These are phyloP conservation scores for Gymnosoma rotundatum DNA, from an alignment of 2,888 invertebrate genomes.

Conservation along the genomic window DNA sequence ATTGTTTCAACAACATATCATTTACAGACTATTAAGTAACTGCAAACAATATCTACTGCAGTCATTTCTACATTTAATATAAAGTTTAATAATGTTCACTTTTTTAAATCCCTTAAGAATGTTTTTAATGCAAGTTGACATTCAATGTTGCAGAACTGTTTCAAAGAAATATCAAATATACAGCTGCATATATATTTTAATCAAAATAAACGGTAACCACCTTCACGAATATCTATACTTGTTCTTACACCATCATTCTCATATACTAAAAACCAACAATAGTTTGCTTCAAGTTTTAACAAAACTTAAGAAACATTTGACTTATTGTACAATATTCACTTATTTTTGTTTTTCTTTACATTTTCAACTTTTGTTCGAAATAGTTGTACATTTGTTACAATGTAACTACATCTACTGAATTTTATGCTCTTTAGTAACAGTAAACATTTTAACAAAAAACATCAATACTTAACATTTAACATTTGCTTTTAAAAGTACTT, in stretches of 20 bases:
- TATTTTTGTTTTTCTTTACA: not conserved
- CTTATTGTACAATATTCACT: conserved; percentile 24
- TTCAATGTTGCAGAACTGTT: conserved; percentile 12
- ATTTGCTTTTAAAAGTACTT: not conserved
- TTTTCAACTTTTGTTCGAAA: not conserved
- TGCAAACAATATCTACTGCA: not conserved
- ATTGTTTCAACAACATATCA: conserved; percentile 26
- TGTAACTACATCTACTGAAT: not conserved
- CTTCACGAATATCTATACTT: not conserved
- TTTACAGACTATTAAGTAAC: not conserved
- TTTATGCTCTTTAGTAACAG: not conserved
- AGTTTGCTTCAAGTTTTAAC: conserved; percentile 26
- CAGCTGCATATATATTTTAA: not conserved
- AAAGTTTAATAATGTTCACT: conserved; percentile 44
- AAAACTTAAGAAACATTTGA: conserved; percentile 58
- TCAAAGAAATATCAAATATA: not conserved
- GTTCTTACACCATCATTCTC: not conserved
- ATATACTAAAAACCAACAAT: not conserved
- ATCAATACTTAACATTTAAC: not conserved
- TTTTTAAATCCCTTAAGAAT: conserved; percentile 49
- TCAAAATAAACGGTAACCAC: not conserved
- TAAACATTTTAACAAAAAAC: not conserved
- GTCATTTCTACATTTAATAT: not conserved
- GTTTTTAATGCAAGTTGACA: conserved; percentile 47
- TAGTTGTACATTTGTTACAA: not conserved